Conservation (phyloP, 2,888 invertebrate genomes). For the Mythimna impura region DNA sequence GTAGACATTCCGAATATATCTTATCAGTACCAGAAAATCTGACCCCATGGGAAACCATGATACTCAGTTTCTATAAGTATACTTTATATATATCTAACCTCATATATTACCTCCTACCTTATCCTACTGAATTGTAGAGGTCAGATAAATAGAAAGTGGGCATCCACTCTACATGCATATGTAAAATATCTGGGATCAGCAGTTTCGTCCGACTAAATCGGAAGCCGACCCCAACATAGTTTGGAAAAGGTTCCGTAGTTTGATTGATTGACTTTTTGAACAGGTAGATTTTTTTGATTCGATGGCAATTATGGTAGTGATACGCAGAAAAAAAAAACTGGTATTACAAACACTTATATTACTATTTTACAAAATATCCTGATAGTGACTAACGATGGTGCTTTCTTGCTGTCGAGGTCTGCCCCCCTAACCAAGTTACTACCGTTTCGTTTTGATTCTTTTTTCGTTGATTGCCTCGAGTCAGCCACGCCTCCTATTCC, state of each 20-base stretch:
- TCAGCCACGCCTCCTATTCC: no score
- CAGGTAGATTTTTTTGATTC: not conserved
- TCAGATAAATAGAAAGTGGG: not conserved
- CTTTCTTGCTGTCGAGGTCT: constrained; percentile 61
- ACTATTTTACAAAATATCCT: no score
- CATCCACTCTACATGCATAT: no score
- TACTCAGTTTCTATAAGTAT: not conserved
- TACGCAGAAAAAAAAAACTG: no score
- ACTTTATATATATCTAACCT: no score
- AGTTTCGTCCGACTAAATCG: not conserved
- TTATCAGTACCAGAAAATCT: not conserved
- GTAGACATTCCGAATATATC: no score
- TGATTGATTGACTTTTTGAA: not conserved
- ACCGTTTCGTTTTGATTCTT: no score
- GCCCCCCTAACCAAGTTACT: no score
- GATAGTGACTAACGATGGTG: constrained; percentile 37
- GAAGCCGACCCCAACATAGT: not conserved
- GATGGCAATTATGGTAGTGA: not conserved
- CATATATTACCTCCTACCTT: no score
- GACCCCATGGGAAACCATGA: not conserved
- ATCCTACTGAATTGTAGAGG: not conserved
- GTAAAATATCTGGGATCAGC: no score
- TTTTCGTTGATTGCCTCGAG: no score
- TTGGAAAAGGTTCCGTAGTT: not conserved
- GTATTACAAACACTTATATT: not conserved